A percentile compares a stretch with the other conserved stretches of the same genome.
phyloP scores from a whole-genome alignment of 2,797 vertebrate genomes.

The Luscinia luscinia region DNA sequence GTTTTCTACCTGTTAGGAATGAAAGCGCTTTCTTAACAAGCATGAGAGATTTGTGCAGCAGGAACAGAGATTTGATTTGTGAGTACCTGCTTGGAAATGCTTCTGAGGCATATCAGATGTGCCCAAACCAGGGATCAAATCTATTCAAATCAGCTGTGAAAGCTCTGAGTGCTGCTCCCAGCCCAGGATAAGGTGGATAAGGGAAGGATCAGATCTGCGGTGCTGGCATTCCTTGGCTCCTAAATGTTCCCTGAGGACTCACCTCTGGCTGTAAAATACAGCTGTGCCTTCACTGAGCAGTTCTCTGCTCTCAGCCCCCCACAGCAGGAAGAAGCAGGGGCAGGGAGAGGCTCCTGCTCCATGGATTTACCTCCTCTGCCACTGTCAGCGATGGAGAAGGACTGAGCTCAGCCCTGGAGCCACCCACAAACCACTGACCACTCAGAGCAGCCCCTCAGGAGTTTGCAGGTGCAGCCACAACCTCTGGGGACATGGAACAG shows the following conservation, averaged over 20 bases:
- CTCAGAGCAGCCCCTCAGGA: not conserved
- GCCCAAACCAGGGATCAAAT: not conserved
- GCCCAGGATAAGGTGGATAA: not conserved
- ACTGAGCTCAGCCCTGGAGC: not conserved
- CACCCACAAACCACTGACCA: not conserved
- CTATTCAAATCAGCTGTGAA: not conserved
- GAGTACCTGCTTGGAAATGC: slow-evolving; percentile 21
- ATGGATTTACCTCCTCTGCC: not conserved
- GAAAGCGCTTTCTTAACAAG: not conserved
- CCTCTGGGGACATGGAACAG: not conserved
- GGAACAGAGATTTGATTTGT: not conserved
- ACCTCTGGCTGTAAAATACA: not conserved
- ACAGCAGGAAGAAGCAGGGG: not conserved
- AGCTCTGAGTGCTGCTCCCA: not conserved
- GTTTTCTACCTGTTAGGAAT: not conserved
- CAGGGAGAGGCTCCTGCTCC: not conserved
- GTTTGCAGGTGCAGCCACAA: not conserved
- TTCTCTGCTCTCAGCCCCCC: not conserved
- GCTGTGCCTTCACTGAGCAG: accelerated
- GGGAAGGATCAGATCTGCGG: not conserved
- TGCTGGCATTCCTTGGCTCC: not conserved
- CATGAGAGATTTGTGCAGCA: not conserved
- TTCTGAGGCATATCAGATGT: not conserved
- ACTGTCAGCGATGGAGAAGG: not conserved
- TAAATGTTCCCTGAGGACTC: not conserved